Conservation (phyloP, 2,113 vertebrate species). For the Pterophyllum scalare region DNA sequence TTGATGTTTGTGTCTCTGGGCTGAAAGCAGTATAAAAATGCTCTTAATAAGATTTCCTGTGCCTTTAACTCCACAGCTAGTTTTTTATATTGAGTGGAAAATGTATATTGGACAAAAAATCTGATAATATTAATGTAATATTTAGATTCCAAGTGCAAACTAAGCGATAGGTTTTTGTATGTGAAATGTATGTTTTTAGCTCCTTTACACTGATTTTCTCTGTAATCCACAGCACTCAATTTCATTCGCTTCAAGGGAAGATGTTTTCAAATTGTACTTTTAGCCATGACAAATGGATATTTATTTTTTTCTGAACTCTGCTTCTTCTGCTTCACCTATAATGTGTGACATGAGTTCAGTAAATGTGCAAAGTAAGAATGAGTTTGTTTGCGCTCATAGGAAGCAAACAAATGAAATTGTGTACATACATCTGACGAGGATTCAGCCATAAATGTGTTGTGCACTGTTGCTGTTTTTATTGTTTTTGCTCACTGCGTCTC, state of each 20-base stretch:
- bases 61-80: not conserved
- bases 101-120: not conserved
- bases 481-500: not conserved
- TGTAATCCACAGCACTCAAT: slow-evolving; percentile 47
- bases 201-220: slow-evolving; percentile 35
- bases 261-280: slow-evolving; percentile 36
- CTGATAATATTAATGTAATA: not conserved
- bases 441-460: slow-evolving; percentile 44
- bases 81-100: not conserved
- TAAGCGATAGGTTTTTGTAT: not conserved
- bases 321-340: slow-evolving; percentile 19
- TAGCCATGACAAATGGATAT: slow-evolving; percentile 62
- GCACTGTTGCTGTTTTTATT: slow-evolving; percentile 19
- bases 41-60: not conserved
- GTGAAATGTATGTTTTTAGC: slow-evolving; percentile 33
- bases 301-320: slow-evolving; percentile 65
- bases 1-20: not conserved
- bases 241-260: slow-evolving; percentile 24
- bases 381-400: slow-evolving; percentile 10
- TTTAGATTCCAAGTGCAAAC: not conserved
- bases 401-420: not conserved
- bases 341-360: slow-evolving; percentile 5
- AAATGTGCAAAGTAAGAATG: not conserved
- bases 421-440: slow-evolving; percentile 26
- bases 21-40: not conserved